Conservation (phyloP, 2,888 invertebrate genomes). For the Buathra laborator region DNA sequence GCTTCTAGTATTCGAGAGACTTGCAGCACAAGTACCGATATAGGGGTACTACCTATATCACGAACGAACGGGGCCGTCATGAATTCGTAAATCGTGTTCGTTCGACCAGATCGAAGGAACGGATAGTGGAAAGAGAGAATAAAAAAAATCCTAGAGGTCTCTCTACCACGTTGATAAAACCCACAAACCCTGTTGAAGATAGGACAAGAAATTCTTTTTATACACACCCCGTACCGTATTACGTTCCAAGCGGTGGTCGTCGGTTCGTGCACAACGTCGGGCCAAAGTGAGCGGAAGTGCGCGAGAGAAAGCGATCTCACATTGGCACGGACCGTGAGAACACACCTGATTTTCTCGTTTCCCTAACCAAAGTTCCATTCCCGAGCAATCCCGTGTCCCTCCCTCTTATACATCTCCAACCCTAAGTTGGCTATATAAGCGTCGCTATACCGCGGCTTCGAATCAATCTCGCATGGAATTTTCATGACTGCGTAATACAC, state of each 20-base stretch:
- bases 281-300: constrained; percentile 17
- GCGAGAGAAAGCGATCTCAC: constrained; percentile 24
- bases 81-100: constrained; percentile 61
- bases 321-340: constrained; percentile 41
- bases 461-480: constrained; percentile 57
- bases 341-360: constrained; percentile 43
- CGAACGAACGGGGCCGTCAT: constrained; percentile 42
- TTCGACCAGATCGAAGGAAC: constrained; percentile 43
- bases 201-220: constrained; percentile 46
- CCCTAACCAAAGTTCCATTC: constrained; percentile 33
- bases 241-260: constrained; percentile 3
- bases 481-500: constrained; percentile 56
- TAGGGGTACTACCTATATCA: constrained; percentile 19
- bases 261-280: neutral
- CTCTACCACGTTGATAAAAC: constrained; percentile 34
- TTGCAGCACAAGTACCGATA: constrained; percentile 13
- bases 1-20: constrained; percentile 11
- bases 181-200: constrained; percentile 29
- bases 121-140: constrained; percentile 1
- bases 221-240: constrained; percentile 33
- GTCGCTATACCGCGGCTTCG: constrained; percentile 21
- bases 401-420: neutral
- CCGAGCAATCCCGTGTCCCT: neutral
- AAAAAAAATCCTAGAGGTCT: constrained; percentile 9
- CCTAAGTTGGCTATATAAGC: neutral